Percentiles rank a stretch among this genome's conserved stretches.
Conservation (phyloP, 2,888 invertebrate genomes). For the Caenorhabditis uteleia region DNA sequence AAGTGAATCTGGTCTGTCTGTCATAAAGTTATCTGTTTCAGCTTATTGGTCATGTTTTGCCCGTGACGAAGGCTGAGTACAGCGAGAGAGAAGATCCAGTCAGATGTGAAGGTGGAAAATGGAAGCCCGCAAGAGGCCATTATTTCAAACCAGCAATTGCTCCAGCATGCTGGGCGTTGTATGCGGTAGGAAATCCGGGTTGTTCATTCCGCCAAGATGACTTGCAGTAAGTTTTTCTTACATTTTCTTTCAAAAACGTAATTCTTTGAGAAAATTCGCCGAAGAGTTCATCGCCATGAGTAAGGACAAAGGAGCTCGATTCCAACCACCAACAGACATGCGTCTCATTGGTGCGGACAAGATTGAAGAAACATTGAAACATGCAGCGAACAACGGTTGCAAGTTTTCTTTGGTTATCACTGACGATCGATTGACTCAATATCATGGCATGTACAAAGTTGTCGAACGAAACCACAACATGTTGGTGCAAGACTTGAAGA, state of each 20-base stretch:
- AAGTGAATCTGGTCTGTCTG: too few species aligned
- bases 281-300: background rate
- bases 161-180: too few species aligned
- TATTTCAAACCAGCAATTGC: too few species aligned
- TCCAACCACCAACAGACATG: slow-evolving; percentile 3
- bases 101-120: background rate
- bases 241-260: too few species aligned
- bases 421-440: slow-evolving; percentile 18
- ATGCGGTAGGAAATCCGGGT: too few species aligned
- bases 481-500: slow-evolving; percentile 22
- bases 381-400: slow-evolving; percentile 7
- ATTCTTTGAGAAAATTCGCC: background rate
- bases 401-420: slow-evolving; percentile 33
- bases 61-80: too few species aligned
- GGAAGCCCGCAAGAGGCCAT: too few species aligned
- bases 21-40: too few species aligned
- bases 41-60: too few species aligned
- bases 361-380: slow-evolving; percentile 3
- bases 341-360: slow-evolving; percentile 1
- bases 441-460: slow-evolving; percentile 17
- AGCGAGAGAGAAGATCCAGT: too few species aligned
- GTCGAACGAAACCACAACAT: slow-evolving; percentile 14
- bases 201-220: too few species aligned
- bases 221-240: too few species aligned
- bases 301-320: slow-evolving; percentile 2